A percentile compares a stretch with the other conserved stretches of the same genome.
phyloP scores from a whole-genome alignment of 2,113 vertebrate genomes.

The Chinchilla lanigera region DNA sequence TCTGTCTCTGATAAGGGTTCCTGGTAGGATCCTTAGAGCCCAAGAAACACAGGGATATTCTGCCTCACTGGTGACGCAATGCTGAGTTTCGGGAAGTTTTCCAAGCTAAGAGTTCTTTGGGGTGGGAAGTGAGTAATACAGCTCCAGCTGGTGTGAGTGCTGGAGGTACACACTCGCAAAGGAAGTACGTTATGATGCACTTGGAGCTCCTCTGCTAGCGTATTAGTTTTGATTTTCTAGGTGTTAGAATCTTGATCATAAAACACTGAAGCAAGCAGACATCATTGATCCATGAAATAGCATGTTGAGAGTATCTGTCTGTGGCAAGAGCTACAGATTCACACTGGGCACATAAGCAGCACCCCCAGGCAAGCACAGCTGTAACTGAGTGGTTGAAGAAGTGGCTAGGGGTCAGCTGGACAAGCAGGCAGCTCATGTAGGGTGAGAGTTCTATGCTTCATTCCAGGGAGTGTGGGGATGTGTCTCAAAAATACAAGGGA shows the following conservation, averaged over 20 bases:
- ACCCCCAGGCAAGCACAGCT: background rate
- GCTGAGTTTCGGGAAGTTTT: background rate
- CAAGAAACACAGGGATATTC: background rate
- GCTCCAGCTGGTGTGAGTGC: background rate
- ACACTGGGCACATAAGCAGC: background rate
- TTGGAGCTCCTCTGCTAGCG: background rate
- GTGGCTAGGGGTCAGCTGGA: background rate
- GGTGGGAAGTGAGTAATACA: background rate
- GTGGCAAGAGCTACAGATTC: background rate
- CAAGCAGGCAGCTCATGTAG: background rate
- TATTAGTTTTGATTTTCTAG: background rate
- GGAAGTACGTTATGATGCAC: background rate
- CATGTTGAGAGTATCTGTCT: background rate
- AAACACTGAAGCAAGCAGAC: background rate
- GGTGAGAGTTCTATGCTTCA: background rate
- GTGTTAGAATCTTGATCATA: background rate
- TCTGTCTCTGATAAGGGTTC: background rate
- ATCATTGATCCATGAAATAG: background rate
- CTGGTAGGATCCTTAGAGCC: background rate
- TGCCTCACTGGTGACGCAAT: background rate
- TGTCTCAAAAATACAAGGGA: background rate
- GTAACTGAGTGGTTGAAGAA: fast-evolving
- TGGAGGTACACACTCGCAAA: background rate
- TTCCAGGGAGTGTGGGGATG: background rate
- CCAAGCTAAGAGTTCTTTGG: background rate